These are phyloP conservation scores for Stictonetta naevosa DNA, from an alignment of 2,113 vertebrate species.

Conservation along the genomic window DNA sequence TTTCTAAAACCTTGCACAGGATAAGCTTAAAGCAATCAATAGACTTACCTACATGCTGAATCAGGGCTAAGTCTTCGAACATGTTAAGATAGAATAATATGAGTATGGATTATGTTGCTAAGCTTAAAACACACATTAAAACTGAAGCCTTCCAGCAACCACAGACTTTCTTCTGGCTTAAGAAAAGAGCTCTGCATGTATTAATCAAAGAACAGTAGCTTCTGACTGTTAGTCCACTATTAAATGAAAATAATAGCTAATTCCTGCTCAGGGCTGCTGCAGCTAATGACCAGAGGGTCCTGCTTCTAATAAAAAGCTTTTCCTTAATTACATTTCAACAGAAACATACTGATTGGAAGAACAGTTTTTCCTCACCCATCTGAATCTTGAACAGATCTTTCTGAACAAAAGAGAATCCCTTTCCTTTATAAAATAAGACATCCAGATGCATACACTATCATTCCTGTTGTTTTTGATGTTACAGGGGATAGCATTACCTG, in stretches of 20 bases:
- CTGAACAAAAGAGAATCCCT: not conserved
- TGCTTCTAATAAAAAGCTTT: not conserved
- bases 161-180: not conserved
- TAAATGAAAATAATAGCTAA: not conserved
- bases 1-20: not conserved
- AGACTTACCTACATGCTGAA: not conserved
- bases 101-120: not conserved
- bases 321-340: not conserved
- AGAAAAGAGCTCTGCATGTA: not conserved
- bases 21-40: not conserved
- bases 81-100: not conserved
- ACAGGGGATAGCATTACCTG: not conserved
- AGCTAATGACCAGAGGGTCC: not conserved
- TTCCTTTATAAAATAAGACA: not conserved
- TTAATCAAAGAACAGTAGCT: not conserved
- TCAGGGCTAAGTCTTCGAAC: not conserved
- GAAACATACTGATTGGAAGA: not conserved
- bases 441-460: not conserved
- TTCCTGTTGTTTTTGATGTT: not conserved
- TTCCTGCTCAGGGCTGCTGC: not conserved
- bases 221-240: not conserved
- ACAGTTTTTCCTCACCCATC: rapidly evolving
- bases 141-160: not conserved
- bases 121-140: not conserved
- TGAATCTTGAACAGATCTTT: not conserved